A percentile compares a stretch with the other conserved stretches of the same genome.
Conservation (phyloP, 2,888 invertebrate species). For the Stramonita haemastoma region DNA sequence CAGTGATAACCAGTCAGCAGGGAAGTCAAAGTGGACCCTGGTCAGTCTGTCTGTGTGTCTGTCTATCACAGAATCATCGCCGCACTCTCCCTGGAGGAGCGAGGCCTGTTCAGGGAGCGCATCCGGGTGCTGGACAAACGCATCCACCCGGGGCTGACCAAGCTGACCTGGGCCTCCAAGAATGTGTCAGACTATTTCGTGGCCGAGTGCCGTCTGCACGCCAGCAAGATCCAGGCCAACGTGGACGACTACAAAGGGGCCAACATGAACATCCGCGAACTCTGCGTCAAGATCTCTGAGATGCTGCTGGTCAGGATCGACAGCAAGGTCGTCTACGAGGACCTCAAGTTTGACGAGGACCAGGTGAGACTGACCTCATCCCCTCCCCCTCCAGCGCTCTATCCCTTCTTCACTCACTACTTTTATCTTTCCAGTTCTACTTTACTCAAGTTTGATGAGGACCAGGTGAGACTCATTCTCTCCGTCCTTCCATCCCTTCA, state of each 20-base stretch:
- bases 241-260: constrained; percentile 90
- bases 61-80: constrained; percentile 82
- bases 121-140: constrained; percentile 81
- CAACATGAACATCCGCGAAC: constrained; percentile 79
- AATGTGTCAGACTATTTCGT: constrained; percentile 77
- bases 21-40: too few species aligned
- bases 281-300: constrained; percentile 76
- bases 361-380: constrained; percentile 59
- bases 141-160: constrained; percentile 78
- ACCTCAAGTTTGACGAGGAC: constrained; percentile 76
- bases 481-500: too few species aligned
- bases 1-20: too few species aligned
- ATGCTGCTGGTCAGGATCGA: constrained; percentile 76
- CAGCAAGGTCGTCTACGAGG: constrained; percentile 75
- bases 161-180: constrained; percentile 77
- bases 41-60: too few species aligned
- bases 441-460: background rate
- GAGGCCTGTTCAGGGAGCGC: constrained; percentile 86
- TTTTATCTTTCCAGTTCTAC: too few species aligned
- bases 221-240: constrained; percentile 82
- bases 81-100: constrained; percentile 87
- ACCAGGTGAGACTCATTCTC: too few species aligned
- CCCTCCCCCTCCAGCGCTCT: too few species aligned
- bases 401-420: too few species aligned
- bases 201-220: constrained; percentile 75